These are phyloP conservation scores for Xanthostigma xanthostigma DNA, from an alignment of 2,888 invertebrate species.

Conservation along the genomic window DNA sequence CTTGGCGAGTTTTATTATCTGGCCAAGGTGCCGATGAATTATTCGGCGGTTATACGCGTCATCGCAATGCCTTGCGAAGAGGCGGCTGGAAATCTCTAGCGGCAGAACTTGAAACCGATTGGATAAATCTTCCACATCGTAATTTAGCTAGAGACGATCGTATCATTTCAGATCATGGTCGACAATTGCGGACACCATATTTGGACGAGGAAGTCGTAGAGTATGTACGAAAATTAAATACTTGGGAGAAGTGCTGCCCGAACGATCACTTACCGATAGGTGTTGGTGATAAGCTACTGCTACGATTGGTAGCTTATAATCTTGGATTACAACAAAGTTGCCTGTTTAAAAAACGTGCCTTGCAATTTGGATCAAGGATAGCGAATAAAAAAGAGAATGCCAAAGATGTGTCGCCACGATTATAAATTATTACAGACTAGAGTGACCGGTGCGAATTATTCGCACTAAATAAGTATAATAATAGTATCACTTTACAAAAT, in stretches of 20 bases:
- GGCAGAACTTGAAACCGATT: slow-evolving; percentile 49
- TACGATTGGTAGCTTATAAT: slow-evolving; percentile 56
- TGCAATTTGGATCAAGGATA: slow-evolving; percentile 95
- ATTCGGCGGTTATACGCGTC: slow-evolving; percentile 86
- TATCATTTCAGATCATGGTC: slow-evolving; percentile 77
- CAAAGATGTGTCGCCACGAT: slow-evolving; percentile 46
- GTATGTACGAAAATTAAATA: slow-evolving; percentile 44
- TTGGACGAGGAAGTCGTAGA: slow-evolving; percentile 55
- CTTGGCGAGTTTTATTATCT: slow-evolving; percentile 53
- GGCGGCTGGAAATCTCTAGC: slow-evolving; percentile 36
- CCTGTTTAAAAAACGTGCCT: slow-evolving; percentile 73
- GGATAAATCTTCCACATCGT: slow-evolving; percentile 71
- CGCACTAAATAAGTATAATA: no score
- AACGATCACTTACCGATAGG: slow-evolving; percentile 49
- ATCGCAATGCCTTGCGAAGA: slow-evolving; percentile 55
- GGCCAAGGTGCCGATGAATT: slow-evolving; percentile 97
- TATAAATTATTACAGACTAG: slow-evolving; percentile 9
- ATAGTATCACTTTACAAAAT: no score
- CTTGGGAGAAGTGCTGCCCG: slow-evolving; percentile 51
- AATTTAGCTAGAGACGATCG: slow-evolving; percentile 94
- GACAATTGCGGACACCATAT: slow-evolving; percentile 68
- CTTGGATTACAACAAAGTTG: slow-evolving; percentile 50
- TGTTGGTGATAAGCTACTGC: slow-evolving; percentile 82
- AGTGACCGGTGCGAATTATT: no score
- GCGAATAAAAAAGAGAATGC: slow-evolving; percentile 85